These are phyloP conservation scores for Nipponia nippon DNA, from an alignment of 2,113 vertebrate species.

Conservation along the genomic window DNA sequence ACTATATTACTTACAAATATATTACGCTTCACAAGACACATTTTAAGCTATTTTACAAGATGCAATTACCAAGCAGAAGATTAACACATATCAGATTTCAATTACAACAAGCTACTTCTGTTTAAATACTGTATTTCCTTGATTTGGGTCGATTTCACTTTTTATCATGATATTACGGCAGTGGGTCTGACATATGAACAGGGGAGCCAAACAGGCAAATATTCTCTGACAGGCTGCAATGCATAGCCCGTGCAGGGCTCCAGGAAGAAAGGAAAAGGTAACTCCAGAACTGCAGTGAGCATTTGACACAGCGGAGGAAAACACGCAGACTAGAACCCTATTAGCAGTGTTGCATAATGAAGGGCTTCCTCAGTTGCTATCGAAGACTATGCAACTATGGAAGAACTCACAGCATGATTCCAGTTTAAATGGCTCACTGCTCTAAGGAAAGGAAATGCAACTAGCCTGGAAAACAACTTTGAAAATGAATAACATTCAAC, in stretches of 20 bases:
- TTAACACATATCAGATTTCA: neutral
- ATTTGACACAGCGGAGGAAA: neutral
- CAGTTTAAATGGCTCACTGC: neutral
- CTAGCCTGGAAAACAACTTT: neutral
- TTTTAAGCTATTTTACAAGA: neutral
- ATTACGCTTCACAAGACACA: neutral
- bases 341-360: neutral
- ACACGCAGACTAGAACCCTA: rapidly evolving
- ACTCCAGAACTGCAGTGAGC: neutral
- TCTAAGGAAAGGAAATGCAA: neutral
- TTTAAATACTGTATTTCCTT: neutral
- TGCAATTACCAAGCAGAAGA: neutral
- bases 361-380: neutral
- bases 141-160: neutral
- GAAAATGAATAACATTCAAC: neutral
- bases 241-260: neutral
- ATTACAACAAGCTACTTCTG: neutral
- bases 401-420: neutral
- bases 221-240: neutral
- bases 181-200: neutral
- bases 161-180: neutral
- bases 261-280: neutral
- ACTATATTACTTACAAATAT: neutral
- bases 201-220: neutral
- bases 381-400: neutral